These are phyloP conservation scores for Macroglossus sobrinus DNA, from an alignment of 2,113 vertebrate species.

Conservation along the genomic window DNA sequence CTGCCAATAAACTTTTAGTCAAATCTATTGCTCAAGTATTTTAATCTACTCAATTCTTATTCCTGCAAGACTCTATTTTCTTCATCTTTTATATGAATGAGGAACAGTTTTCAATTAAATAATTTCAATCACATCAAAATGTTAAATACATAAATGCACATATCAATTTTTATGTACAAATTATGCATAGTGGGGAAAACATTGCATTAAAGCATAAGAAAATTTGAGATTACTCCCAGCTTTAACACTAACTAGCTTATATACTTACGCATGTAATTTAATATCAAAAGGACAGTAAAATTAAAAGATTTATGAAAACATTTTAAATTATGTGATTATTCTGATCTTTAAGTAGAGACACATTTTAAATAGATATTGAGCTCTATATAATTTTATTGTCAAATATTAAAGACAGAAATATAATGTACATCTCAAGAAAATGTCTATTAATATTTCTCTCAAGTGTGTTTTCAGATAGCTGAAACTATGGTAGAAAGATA, in stretches of 20 bases:
- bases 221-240: not conserved
- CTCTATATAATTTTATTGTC: slow-evolving; percentile 39
- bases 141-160: not conserved
- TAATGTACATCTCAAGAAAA: slow-evolving; percentile 30
- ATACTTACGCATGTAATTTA: slow-evolving; percentile 20
- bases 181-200: not conserved
- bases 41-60: not conserved
- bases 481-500: not conserved
- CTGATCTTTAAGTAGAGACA: slow-evolving; percentile 52
- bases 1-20: not conserved
- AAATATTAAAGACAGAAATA: slow-evolving; percentile 37
- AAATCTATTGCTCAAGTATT: not conserved
- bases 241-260: not conserved
- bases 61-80: not conserved
- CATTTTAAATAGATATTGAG: not conserved
- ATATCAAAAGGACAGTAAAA: slow-evolving; percentile 41
- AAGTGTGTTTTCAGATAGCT: not conserved
- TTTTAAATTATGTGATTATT: slow-evolving; percentile 59
- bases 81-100: not conserved
- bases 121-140: not conserved
- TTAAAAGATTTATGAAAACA: slow-evolving; percentile 50
- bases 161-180: not conserved
- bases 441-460: slow-evolving; percentile 41
- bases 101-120: not conserved
- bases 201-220: not conserved